These are phyloP conservation scores for Aspidoscelis tigris DNA, from an alignment of 2,113 vertebrate genomes.

Conservation along the genomic window DNA sequence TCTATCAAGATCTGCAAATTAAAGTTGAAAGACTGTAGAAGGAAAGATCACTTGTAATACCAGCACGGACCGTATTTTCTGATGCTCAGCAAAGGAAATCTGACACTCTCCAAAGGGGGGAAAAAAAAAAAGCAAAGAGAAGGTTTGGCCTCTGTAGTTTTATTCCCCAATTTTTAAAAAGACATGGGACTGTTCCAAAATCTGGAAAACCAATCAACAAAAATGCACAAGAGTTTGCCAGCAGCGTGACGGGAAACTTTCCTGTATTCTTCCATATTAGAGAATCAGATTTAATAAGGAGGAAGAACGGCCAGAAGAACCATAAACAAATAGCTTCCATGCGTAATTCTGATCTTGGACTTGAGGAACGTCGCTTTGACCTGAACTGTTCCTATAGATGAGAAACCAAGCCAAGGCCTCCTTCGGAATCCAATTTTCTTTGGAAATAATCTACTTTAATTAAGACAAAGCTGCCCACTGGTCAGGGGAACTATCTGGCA, in stretches of 20 bases:
- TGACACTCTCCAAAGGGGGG: too few relatives aligned
- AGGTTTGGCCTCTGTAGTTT: neutral
- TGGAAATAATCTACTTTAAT: neutral
- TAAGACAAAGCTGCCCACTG: neutral
- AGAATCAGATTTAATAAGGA: neutral
- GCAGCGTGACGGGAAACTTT: neutral
- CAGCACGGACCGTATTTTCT: too few relatives aligned
- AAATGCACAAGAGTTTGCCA: neutral
- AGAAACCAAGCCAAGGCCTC: neutral
- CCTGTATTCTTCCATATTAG: neutral
- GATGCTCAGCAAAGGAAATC: too few relatives aligned
- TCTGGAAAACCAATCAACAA: neutral
- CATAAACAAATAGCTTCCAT: neutral
- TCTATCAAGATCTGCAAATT: too few relatives aligned
- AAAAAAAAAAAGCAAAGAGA: neutral
- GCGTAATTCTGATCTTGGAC: neutral
- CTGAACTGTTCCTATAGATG: neutral
- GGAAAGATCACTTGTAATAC: too few relatives aligned
- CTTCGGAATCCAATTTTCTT: neutral
- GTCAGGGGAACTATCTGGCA: too few relatives aligned
- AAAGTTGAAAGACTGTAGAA: too few relatives aligned
- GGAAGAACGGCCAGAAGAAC: neutral
- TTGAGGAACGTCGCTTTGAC: neutral
- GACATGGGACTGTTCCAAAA: neutral
- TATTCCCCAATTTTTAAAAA: neutral